These are phyloP conservation scores for Poeciliopsis presidionis DNA, from an alignment of 2,797 vertebrate species.

Conservation along the genomic window DNA sequence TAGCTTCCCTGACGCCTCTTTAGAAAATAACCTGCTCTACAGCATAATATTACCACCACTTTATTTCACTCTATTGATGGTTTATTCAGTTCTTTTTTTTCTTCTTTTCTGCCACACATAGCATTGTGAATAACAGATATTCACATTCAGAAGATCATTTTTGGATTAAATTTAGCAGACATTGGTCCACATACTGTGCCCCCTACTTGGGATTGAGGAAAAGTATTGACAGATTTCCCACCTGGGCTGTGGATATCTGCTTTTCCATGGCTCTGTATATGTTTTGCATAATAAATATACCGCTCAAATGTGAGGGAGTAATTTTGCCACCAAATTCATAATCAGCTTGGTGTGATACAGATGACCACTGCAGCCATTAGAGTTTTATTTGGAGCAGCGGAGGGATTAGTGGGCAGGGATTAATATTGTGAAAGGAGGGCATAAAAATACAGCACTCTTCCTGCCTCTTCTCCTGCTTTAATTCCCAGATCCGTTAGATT, in stretches of 20 bases:
- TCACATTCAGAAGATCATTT: background rate
- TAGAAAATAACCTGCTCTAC: background rate
- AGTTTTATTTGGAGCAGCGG: conserved; percentile 68
- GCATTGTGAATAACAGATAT: background rate
- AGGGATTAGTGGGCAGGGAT: conserved; percentile 76
- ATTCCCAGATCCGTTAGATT: conserved; percentile 54
- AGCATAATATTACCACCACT: background rate
- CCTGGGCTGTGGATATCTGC: background rate
- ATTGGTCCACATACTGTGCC: background rate
- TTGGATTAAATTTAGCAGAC: background rate
- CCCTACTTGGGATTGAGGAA: background rate
- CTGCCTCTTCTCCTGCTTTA: conserved; percentile 39
- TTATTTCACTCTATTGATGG: background rate
- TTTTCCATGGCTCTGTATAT: background rate
- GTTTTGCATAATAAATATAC: conserved; percentile 31
- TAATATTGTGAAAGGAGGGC: conserved; percentile 66
- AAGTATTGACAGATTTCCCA: background rate
- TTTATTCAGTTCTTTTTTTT: too few relatives aligned
- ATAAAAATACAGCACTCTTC: conserved; percentile 63
- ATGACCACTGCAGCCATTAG: conserved; percentile 71
- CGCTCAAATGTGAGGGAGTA: conserved; percentile 24
- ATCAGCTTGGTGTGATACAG: conserved; percentile 59
- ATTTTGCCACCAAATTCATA: conserved; percentile 52
- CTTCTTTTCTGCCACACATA: background rate
- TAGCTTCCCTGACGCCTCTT: background rate